phyloP scores from a whole-genome alignment of 2,113 vertebrate genomes.

The Gracilinanus agilis region DNA sequence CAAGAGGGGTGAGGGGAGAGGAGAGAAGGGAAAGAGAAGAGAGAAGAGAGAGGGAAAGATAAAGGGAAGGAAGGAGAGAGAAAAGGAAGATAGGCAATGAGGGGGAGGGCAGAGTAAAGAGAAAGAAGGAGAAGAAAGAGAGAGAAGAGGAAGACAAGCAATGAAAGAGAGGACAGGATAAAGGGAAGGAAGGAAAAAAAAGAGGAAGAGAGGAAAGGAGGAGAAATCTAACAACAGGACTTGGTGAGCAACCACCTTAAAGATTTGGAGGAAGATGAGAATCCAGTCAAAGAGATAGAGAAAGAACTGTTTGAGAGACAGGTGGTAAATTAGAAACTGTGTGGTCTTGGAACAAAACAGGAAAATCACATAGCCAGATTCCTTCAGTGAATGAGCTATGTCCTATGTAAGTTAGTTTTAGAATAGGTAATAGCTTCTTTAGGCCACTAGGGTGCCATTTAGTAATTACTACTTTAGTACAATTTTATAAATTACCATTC shows the following conservation, averaged over 20 bases:
- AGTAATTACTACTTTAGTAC: conserved; percentile 51
- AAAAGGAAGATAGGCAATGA: not conserved
- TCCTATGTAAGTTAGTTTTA: not conserved
- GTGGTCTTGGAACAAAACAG: not conserved
- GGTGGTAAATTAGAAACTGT: not conserved
- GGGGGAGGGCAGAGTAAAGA: not conserved
- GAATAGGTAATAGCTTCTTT: conserved; percentile 28
- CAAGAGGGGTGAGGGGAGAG: not conserved
- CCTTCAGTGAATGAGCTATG: not conserved
- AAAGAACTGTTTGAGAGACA: not conserved
- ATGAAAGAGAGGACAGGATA: not conserved
- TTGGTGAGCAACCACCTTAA: not conserved
- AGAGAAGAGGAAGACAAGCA: not conserved
- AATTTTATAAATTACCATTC: conserved; percentile 38
- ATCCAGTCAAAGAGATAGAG: not conserved
- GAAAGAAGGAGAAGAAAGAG: not conserved
- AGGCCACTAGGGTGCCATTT: conserved; percentile 50
- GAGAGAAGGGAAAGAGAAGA: not conserved
- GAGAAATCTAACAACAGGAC: not conserved
- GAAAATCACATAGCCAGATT: not conserved
- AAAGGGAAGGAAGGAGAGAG: not conserved
- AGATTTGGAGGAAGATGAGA: not conserved
- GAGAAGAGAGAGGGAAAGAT: not conserved
- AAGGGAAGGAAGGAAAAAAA: not conserved
- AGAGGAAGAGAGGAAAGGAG: not conserved